A percentile compares a stretch with the other conserved stretches of the same genome.
Conservation (phyloP, 2,113 vertebrate species). For the Mola mola region DNA sequence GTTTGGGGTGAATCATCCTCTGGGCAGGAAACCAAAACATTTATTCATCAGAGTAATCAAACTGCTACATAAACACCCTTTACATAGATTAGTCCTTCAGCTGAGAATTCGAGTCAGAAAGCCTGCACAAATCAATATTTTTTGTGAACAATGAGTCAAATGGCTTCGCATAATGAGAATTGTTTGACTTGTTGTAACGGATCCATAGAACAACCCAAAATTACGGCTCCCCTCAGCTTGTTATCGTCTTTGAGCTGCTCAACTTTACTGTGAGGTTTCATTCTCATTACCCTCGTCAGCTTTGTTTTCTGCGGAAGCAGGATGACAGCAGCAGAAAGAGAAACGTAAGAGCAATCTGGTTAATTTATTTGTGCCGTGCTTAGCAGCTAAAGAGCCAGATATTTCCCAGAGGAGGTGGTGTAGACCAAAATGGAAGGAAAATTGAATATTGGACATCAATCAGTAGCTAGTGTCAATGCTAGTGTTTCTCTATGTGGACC, state of each 20-base stretch:
- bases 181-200: background rate
- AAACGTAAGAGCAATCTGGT: no score
- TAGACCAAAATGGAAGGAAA: no score
- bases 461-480: no score
- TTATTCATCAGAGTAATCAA: slow-evolving; percentile 6
- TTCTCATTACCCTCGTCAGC: background rate
- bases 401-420: no score
- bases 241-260: background rate
- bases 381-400: no score
- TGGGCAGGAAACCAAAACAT: background rate
- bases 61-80: background rate
- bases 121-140: background rate
- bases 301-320: background rate
- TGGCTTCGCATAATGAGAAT: background rate
- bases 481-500: no score
- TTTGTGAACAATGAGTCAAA: background rate
- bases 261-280: background rate
- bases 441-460: no score
- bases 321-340: no score
- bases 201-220: no score
- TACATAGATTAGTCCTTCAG: background rate
- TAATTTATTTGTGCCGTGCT: no score
- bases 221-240: background rate
- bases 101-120: background rate
- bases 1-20: slow-evolving; percentile 1